Base-by-base conservation (phyloP, 2,888 invertebrate species). In the Venusia cambrica region DNA sequence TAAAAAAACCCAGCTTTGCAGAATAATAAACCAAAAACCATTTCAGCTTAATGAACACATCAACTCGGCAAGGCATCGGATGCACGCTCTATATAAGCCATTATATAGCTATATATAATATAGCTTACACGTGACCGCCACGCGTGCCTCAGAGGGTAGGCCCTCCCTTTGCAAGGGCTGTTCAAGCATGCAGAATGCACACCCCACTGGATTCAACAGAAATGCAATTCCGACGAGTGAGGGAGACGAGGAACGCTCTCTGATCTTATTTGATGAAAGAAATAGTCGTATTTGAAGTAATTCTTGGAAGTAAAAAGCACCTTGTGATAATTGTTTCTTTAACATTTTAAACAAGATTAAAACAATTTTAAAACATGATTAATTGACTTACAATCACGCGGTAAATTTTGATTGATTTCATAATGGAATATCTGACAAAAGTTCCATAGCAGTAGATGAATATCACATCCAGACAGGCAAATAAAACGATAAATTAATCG, bases 21-120 rank as follows among this genome's bases (percentile, higher is more conserved):
- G 32, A 26, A 10, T 33, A 26, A 38, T 30, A 31, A 7, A 34
- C 24, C 35, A 17, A 22, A 14, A 25, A 18, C 24, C 8, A 38
- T 33, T 32, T 39, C 30, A 24, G 34, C 44, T 48, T 67, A 64
- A 73, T 72, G 67, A 71, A 73, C 69, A 65, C 65, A 70, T 73
- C 68, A 68, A 51, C 46, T 51, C 45, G 52, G 59, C 44, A 38
- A 53, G 15, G 46, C 59, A 51, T 59, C 49, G 54, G 59, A 61
- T 56, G 62, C 62, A 62, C 57, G 65, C 61, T 61, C 50, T 56
- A 56, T 57, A 57, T 58, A 54, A 45, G 5, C 2, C 6, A 17
- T 10, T 15, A 24, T 16, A 31, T 13, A 19, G 11, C 15, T 19
- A 32, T 29, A 35, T 28, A 35, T 13, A 4, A 31, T n/a, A 36